A percentile compares a stretch with the other conserved stretches of the same genome.
phyloP scores from a whole-genome alignment of 2,797 vertebrate species.

The Neosalanx taihuensis region DNA sequence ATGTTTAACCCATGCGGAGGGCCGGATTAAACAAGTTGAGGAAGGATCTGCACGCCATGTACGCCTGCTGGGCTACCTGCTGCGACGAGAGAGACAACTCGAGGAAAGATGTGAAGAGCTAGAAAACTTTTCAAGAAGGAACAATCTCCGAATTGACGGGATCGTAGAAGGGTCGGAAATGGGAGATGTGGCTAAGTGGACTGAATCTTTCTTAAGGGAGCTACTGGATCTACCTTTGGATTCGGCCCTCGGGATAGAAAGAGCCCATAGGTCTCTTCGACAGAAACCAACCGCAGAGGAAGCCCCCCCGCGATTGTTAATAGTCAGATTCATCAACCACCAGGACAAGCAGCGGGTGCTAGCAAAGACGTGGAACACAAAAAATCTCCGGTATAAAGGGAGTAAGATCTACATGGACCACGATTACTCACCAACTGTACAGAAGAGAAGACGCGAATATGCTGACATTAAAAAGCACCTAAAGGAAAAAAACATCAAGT shows the following conservation, averaged over 20 bases:
- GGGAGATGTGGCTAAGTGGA: constrained; percentile 2
- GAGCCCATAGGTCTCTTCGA: not conserved
- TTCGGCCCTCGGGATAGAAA: not conserved
- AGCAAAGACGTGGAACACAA: not conserved
- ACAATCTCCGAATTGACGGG: constrained; percentile 11
- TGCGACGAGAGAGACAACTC: no score
- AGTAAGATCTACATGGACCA: constrained; percentile 1
- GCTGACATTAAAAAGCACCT: constrained; percentile 17
- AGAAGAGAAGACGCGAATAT: constrained; percentile 18
- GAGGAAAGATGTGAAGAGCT: not conserved
- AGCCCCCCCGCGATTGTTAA: not conserved
- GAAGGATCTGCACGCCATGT: no score
- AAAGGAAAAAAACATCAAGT: constrained; percentile 20
- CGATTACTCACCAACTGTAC: constrained; percentile 18
- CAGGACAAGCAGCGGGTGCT: not conserved
- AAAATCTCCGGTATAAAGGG: not conserved
- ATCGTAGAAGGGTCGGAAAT: not conserved
- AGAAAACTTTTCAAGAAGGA: no score
- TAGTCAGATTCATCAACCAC: not conserved
- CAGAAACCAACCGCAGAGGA: not conserved
- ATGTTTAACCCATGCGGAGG: no score
- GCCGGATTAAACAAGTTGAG: no score
- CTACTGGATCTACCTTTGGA: not conserved
- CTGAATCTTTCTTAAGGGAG: not conserved
- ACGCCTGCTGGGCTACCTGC: no score